Conservation (phyloP, 2,888 invertebrate species). For the Cotesia congregata region DNA sequence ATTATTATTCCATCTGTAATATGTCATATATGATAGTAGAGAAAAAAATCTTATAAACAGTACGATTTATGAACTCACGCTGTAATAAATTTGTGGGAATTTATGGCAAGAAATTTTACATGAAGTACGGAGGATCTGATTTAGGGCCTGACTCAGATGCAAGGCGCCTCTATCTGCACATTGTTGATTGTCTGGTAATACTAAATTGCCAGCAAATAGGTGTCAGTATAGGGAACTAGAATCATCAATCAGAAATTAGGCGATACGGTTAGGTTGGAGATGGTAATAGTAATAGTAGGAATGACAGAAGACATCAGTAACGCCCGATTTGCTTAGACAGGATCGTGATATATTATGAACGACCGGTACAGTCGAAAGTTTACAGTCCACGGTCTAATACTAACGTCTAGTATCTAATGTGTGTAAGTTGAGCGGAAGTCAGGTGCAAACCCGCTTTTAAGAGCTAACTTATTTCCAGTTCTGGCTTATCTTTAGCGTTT, state of each 20-base stretch:
- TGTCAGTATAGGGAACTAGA: neutral
- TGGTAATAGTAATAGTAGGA: neutral
- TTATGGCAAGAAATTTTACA: too few species aligned
- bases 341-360: constrained; percentile 48
- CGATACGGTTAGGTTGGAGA: neutral
- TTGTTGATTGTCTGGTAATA: too few species aligned
- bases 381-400: constrained; percentile 37
- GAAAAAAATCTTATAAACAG: too few species aligned
- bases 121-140: too few species aligned
- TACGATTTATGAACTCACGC: too few species aligned
- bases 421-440: constrained; percentile 40
- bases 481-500: constrained; percentile 25
- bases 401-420: neutral
- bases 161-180: too few species aligned
- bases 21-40: too few species aligned
- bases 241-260: constrained; percentile 10
- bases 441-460: constrained; percentile 35
- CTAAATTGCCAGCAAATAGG: neutral
- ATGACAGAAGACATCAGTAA: constrained; percentile 43
- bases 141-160: too few species aligned
- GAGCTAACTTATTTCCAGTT: constrained; percentile 12
- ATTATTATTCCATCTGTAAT: too few species aligned
- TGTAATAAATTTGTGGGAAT: too few species aligned
- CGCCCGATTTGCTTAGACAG: constrained; percentile 51
- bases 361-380: neutral